These are phyloP conservation scores for Parthenolecanium corni DNA, from an alignment of 2,888 invertebrate species.

Conservation along the genomic window DNA sequence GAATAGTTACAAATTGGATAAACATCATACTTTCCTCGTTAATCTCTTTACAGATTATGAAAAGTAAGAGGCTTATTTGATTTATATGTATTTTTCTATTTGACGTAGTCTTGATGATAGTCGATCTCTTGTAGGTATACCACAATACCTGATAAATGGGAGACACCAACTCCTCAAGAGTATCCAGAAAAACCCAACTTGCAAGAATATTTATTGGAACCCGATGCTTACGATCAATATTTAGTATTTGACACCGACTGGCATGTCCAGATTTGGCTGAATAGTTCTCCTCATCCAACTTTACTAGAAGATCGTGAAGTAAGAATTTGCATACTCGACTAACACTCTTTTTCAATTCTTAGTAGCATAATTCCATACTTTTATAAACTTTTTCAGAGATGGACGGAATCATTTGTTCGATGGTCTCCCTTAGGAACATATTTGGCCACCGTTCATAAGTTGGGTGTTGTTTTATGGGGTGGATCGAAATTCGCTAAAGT, in stretches of 20 bases:
- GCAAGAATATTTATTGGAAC: constrained; percentile 82
- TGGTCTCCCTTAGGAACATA: constrained; percentile 98
- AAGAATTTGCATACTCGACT: constrained; percentile 35
- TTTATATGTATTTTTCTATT: not conserved
- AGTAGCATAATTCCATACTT: not conserved
- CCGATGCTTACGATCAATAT: constrained; percentile 93
- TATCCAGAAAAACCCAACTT: constrained; percentile 88
- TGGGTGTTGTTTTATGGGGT: constrained; percentile 95
- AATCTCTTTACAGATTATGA: constrained; percentile 92
- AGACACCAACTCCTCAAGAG: constrained; percentile 73
- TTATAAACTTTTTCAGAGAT: constrained; percentile 50
- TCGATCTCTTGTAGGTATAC: constrained; percentile 25
- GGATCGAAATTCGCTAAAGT: constrained; percentile 86
- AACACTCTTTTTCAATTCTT: not conserved
- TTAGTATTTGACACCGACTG: constrained; percentile 41
- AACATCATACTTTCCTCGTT: constrained; percentile 84
- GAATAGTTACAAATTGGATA: constrained; percentile 91
- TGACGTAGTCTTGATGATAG: not conserved
- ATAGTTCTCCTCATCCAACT: constrained; percentile 75
- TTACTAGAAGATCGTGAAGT: constrained; percentile 70
- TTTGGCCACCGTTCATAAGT: constrained; percentile 87
- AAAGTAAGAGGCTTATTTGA: constrained; percentile 55
- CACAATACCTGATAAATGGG: constrained; percentile 54
- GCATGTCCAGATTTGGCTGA: constrained; percentile 38
- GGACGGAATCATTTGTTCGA: constrained; percentile 91